Evolutionary conservation across 2,113 vertebrate species (phyloP).

Genomic region (Cairina moschata): DNA sequence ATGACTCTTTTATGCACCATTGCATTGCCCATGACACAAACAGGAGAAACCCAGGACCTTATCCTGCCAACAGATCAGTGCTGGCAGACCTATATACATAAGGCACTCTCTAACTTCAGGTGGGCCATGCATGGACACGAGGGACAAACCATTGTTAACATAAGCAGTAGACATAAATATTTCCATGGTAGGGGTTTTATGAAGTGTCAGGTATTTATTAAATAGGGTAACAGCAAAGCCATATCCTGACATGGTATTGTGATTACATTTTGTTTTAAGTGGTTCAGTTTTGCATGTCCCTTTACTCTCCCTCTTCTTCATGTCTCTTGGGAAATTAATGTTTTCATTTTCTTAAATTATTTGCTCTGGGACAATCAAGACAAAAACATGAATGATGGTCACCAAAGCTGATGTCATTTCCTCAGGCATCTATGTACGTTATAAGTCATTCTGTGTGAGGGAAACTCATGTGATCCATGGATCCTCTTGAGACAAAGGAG

Average conservation of each 20-base stretch:
- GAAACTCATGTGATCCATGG: neutral
- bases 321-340: neutral
- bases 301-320: neutral
- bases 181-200: neutral
- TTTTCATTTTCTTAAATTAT: neutral
- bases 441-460: neutral
- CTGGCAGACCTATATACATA: neutral
- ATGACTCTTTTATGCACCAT: neutral
- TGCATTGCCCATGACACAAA: neutral
- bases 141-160: neutral
- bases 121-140: neutral
- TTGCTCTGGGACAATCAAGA: neutral
- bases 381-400: neutral
- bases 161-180: neutral
- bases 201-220: neutral
- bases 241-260: neutral
- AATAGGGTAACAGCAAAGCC: neutral
- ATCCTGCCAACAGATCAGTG: neutral
- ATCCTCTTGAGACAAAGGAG: neutral
- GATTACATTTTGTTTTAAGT: neutral
- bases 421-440: neutral
- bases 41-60: neutral
- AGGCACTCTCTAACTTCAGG: neutral
- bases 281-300: neutral
- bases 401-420: neutral